Evolutionary conservation across 64 coral and sea anemone genomes (phyloP), one percentile per base, ranked within the genome.

Genomic region (Platygyra sinensis): DNA sequence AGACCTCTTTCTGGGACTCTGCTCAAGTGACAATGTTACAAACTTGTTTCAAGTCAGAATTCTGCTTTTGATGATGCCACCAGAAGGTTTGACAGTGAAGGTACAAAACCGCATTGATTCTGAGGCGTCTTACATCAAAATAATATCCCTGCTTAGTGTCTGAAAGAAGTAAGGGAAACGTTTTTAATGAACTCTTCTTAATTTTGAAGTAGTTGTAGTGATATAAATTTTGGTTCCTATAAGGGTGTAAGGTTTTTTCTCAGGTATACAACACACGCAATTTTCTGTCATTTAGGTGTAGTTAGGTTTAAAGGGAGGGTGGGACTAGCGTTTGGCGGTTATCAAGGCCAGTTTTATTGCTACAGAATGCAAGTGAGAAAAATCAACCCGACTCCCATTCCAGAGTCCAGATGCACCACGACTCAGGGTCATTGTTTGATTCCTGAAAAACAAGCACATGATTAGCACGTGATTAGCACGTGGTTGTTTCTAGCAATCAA

Each of bases 341-440:
- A 28, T 14, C 11, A 71, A 32, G 49, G 63, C 67, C 63, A 85
- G 5, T 71, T 85, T 71, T 84, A n/a, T n/a, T 49, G 33, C 1
- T 83, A 33, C 15, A 10, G 42, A 46, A 46, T 46, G 42, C 6
- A 46, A 7, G 15, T n/a, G 28, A 71, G 7, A 17, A 72, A n/a
- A 85, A 24, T 67, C 65, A 85, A 85, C 62, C 62, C 38, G 62
- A 52, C 81, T 85, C 81, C 12, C 62, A 85, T 72, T 85, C 10
- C 20, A 51, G 81, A 85, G 63, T 85, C n/a, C 39, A 85, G 62
- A 85, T 32, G 8, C 27, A 24, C 27, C 25, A 12, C 67, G 63
- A 85, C 63, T 49, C 38, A 17, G 81, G 33, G 19, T 85, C 81
- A 85, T 60, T 17, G 62, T 39, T 67, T 85, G 36, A 13, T 72